Conservation (phyloP, 2,797 vertebrate species). For the Pipistrellus nathusii region DNA sequence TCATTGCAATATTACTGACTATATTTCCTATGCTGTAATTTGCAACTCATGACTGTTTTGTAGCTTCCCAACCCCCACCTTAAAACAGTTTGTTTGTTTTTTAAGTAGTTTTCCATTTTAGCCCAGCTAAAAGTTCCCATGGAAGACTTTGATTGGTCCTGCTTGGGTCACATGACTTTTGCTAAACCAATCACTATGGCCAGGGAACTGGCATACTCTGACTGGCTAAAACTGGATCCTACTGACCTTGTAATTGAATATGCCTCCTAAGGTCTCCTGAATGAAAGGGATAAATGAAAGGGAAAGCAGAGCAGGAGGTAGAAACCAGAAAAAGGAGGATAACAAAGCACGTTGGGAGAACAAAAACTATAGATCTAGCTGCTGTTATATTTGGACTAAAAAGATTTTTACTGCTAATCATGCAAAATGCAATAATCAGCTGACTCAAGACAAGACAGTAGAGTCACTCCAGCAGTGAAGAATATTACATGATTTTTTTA, state of each 20-base stretch:
- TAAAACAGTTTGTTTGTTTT: not conserved
- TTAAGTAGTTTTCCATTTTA: not conserved
- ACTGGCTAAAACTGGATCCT: not conserved
- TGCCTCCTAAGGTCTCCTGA: not conserved
- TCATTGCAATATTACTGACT: not conserved
- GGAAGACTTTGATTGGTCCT: not conserved
- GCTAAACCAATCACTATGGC: not conserved
- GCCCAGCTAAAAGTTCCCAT: not conserved
- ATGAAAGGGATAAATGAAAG: not conserved
- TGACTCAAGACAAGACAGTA: not conserved
- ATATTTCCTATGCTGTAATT: not conserved
- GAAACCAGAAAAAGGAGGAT: slow-evolving; percentile 12
- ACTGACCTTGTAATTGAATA: not conserved
- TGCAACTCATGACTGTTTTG: not conserved
- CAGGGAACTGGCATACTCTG: not conserved
- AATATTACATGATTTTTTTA: not conserved
- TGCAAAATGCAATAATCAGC: not conserved
- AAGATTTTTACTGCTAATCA: not conserved
- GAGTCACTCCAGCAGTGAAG: not conserved
- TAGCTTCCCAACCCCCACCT: not conserved
- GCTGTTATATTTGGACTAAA: not conserved
- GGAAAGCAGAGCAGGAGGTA: not conserved
- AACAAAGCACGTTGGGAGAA: not conserved
- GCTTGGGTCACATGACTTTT: not conserved
- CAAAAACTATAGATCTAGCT: not conserved